phyloP scores from a whole-genome alignment of 1,140 invertebrate genomes.

The Spodoptera litura region DNA sequence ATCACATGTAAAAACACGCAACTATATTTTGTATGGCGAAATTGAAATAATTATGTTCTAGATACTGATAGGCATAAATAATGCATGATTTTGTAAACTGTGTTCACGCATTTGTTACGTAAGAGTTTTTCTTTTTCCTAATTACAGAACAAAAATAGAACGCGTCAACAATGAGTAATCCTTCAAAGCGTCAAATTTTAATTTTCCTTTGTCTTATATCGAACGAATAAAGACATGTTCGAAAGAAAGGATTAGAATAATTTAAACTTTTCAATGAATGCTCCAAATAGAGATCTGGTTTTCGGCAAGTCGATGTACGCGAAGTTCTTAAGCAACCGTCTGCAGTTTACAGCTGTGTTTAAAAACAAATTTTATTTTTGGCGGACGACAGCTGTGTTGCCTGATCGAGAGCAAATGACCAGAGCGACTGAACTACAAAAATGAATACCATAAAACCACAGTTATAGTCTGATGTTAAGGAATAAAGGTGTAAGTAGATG shows the following conservation, averaged over 20 bases:
- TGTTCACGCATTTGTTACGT: background rate
- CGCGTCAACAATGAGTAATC: slow-evolving; percentile 10
- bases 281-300: slow-evolving; percentile 31
- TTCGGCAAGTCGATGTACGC: background rate
- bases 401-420: slow-evolving; percentile 14
- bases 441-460: background rate
- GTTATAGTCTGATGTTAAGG: background rate
- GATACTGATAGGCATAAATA: background rate
- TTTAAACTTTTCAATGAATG: background rate
- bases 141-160: background rate
- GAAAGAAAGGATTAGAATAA: background rate
- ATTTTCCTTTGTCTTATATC: slow-evolving; percentile 24
- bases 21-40: slow-evolving; percentile 35
- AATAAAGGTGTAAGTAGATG: slow-evolving; percentile 17
- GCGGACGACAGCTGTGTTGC: slow-evolving; percentile 22
- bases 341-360: slow-evolving; percentile 22
- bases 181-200: background rate
- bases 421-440: slow-evolving; percentile 16
- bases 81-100: too few species aligned
- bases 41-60: slow-evolving; percentile 9
- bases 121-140: too few species aligned
- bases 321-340: slow-evolving; percentile 2
- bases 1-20: slow-evolving; percentile 50
- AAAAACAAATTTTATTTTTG: slow-evolving; percentile 27
- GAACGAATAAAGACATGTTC: background rate